These are phyloP conservation scores for Spialia ferax DNA, from an alignment of 2,888 invertebrate genomes.

Conservation along the genomic window DNA sequence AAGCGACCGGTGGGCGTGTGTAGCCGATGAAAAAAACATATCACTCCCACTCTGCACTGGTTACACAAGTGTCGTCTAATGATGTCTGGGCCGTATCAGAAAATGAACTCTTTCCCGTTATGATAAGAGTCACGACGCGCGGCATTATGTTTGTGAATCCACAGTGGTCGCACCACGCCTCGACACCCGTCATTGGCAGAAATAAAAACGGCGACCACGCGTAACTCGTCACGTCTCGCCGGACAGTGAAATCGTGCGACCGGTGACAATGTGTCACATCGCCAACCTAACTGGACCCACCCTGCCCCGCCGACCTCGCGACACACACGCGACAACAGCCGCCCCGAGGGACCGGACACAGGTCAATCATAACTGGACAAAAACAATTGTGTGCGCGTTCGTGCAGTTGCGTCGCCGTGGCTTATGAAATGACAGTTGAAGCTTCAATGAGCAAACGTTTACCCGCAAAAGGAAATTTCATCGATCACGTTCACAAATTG, in stretches of 20 bases:
- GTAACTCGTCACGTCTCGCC: constrained; percentile 84
- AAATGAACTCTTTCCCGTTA: constrained; percentile 58
- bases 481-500: constrained; percentile 83
- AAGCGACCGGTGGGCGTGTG: constrained; percentile 76
- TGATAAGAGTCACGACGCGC: constrained; percentile 57
- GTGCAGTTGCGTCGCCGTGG: constrained; percentile 72
- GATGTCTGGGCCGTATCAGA: constrained; percentile 47
- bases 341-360: constrained; percentile 47
- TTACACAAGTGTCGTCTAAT: constrained; percentile 57
- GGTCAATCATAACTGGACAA: constrained; percentile 64
- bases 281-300: constrained; percentile 60
- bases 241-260: constrained; percentile 84
- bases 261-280: constrained; percentile 81
- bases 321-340: constrained; percentile 42
- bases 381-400: constrained; percentile 64
- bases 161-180: constrained; percentile 81
- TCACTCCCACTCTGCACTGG: constrained; percentile 81
- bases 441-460: constrained; percentile 81
- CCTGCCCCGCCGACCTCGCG: constrained; percentile 51
- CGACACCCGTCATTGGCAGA: constrained; percentile 86
- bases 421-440: constrained; percentile 84
- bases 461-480: constrained; percentile 81
- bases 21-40: constrained; percentile 78
- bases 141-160: constrained; percentile 59
- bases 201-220: constrained; percentile 86